A percentile compares a stretch with the other conserved stretches of the same genome.
These are phyloP conservation scores for Diogma glabrata DNA, from an alignment of 2,888 invertebrate species.

Conservation along the genomic window DNA sequence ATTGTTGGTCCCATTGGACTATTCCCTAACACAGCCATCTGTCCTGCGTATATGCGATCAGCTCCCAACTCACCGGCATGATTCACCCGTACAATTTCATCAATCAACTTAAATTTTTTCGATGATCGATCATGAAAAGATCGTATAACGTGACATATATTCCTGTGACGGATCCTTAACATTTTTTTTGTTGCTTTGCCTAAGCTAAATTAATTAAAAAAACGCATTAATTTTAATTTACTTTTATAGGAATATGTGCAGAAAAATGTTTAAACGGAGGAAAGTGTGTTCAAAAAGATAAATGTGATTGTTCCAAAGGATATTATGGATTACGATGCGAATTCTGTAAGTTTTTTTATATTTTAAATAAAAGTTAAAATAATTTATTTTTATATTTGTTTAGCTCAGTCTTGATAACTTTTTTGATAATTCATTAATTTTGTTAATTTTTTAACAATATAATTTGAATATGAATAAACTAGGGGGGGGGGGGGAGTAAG, in stretches of 20 bases:
- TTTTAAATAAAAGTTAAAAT: no score
- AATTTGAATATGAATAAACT: no score
- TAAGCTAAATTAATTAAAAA: background rate
- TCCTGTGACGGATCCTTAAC: no score
- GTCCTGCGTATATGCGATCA: conserved; percentile 95
- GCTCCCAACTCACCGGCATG: conserved; percentile 98
- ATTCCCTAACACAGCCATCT: conserved; percentile 77
- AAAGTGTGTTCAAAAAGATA: conserved; percentile 88
- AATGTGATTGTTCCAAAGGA: conserved; percentile 83
- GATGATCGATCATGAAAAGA: no score
- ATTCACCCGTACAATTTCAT: conserved; percentile 89
- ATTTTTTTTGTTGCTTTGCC: no score
- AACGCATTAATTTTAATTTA: conserved; percentile 15
- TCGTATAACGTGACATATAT: no score
- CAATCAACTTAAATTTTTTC: no score
- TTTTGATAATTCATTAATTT: no score
- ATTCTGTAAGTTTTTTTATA: conserved; percentile 86
- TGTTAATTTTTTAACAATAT: no score
- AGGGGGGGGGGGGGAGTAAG: no score
- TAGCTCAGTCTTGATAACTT: no score
- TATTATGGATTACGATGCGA: conserved; percentile 84
- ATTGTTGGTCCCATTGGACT: conserved; percentile 70
- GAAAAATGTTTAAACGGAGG: conserved; percentile 90
- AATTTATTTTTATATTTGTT: no score
- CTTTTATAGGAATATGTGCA: conserved; percentile 68